Conservation (phyloP, 2,113 vertebrate species). For the Felis chaus region DNA sequence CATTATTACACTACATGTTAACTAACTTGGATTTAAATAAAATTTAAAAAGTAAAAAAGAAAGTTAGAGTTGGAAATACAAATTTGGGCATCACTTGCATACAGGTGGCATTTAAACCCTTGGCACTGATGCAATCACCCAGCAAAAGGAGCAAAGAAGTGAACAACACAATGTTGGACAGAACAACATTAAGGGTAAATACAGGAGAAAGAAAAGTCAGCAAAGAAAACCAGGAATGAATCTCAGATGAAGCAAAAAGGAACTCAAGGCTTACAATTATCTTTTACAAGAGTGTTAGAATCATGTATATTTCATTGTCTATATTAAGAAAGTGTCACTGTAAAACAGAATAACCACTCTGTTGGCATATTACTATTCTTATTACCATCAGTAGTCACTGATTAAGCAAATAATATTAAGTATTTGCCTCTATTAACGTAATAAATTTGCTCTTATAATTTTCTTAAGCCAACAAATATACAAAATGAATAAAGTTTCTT, state of each 20-base stretch:
- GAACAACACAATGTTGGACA: neutral
- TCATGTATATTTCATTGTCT: neutral
- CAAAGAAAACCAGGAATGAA: neutral
- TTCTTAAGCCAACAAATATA: slow-evolving; percentile 23
- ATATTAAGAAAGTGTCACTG: neutral
- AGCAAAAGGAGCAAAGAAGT: neutral
- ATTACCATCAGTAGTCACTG: too few relatives aligned
- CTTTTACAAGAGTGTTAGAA: neutral
- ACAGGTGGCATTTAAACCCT: neutral
- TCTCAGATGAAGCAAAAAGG: neutral
- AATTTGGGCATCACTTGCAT: neutral
- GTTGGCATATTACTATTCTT: neutral
- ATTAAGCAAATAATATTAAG: neutral
- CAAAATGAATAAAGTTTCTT: neutral
- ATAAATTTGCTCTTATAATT: slow-evolving; percentile 4
- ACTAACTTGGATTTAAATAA: too few relatives aligned
- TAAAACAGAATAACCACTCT: neutral
- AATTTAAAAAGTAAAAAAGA: too few relatives aligned
- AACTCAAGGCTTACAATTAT: neutral
- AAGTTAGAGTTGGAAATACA: neutral
- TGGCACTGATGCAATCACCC: neutral
- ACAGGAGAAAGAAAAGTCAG: neutral
- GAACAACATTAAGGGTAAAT: neutral
- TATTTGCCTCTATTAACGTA: neutral
- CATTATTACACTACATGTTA: too few relatives aligned